Base-by-base conservation (phyloP, 2,888 invertebrate genomes). In the Lamellibrachia satsuma region DNA sequence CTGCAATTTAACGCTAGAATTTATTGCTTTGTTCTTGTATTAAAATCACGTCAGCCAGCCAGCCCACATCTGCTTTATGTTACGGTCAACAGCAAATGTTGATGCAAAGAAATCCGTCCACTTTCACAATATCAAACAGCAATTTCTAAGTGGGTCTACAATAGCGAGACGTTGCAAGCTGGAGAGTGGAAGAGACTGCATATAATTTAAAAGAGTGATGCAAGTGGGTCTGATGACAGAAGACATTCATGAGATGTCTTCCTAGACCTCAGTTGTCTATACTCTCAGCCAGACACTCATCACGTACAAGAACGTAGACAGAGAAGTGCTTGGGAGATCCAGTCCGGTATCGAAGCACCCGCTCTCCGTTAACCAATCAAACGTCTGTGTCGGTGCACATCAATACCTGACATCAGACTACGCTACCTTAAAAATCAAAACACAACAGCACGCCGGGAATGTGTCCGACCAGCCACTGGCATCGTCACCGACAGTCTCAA, bases 341-440 rank as follows among this genome's bases (percentile, higher is more conserved):
- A 75, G 15, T 22, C 22, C n/a, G 75, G 75, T n/a, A 22, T 75
- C 75, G 15, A 75, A 15, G 22, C 75, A 57, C 8, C 57, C 57
- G 15, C 57, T 75, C 75, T 22, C 11, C 60, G 15, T 75, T 39
- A 39, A 39, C 39, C 75, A 6, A 75, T 22, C 6, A 75, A 75
- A 11, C 22, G 75, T 11, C 75, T 75, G 60, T 15, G 3, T 60
- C 60, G 8, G 60, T 15, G 22, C 60, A 22, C 11, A 15, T 60
- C 60, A 22, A 75, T 9, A 22, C 75, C 11, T 22, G 75, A 75
- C 75, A 15, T 22, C 75, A 75, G 75, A 75, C 75, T 75, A 75
- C 15, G 22, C 75, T 75, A 75, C 75, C 60, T 75, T 75, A 75
- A 75, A 75, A 75, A 75, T 75, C 75, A 75, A 75, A 75, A 75